Base-by-base conservation (phyloP, 2,888 invertebrate genomes). In the Eugnorisma glareosa region DNA sequence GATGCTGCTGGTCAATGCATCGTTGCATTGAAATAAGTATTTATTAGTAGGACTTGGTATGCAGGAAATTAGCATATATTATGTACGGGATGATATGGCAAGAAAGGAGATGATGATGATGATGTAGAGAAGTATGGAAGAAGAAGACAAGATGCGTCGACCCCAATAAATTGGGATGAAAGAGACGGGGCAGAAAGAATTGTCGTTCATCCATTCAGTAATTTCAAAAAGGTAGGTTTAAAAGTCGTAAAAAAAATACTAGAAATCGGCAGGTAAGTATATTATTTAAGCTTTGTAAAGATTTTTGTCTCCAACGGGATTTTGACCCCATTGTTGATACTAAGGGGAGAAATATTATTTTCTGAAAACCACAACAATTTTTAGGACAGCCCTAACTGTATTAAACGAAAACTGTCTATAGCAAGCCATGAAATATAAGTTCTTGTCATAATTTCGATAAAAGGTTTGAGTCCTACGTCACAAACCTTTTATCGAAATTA, bases 1-100 rank as follows among this genome's bases (percentile, higher is more conserved):
- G 18, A 68, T 54, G 63, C n/a, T 37, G 28, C 70, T 70, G 21
- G 54, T 45, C 31, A 63, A n/a, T 54, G n/a, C n/a, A 63, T 31
- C 35, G 18, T 51, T 63, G 45, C 37, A 45, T 79, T 31, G 31
- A 48, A 31, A 57, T 71, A 57, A 24, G 18, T 28, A 57, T 37
- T 40, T 0, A 7, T 57, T 57, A 21, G 57, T 59, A 57, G 18
- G 37, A 51, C 18, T 66, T 40, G 28, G 15, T 6, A 28, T 28
- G 66, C 28, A 43, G 10, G 31, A 31, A 31, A 28, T 54, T 21
- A 57, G 8, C 15, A 15, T 28, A 8, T 6, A 5, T 4, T 40
- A 40, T 40, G 18, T 5, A 45, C 18, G 48, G 21, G 5, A 21
- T 10, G 48, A 48, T 2, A 21, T 48, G 21, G 48, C 10, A 48